A percentile compares a stretch with the other conserved stretches of the same genome.
These are phyloP conservation scores for Athene noctua DNA, from an alignment of 2,113 vertebrate species.

Conservation along the genomic window DNA sequence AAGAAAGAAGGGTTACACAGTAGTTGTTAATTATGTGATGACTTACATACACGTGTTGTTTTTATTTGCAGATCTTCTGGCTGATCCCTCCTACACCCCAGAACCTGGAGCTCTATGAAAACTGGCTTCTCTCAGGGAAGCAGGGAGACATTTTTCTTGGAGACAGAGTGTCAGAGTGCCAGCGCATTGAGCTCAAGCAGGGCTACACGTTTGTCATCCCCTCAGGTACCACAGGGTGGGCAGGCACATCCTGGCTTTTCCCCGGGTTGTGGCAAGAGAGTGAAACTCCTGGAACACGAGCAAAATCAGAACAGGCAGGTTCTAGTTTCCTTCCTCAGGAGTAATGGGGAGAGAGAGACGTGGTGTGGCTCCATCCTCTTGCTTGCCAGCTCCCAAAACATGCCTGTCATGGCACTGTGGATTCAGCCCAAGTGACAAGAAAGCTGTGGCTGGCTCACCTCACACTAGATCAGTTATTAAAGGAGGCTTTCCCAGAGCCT, in stretches of 20 bases:
- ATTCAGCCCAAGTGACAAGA: not conserved
- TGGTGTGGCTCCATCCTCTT: not conserved
- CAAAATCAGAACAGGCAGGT: not conserved
- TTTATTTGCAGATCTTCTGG: conserved; percentile 91
- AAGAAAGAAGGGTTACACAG: not conserved
- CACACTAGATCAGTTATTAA: not conserved
- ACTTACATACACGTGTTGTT: not conserved
- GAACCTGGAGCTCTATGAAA: conserved; percentile 97
- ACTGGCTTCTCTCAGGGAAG: conserved; percentile 98
- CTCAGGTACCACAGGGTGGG: conserved; percentile 79
- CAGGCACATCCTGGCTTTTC: not conserved
- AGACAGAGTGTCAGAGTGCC: conserved; percentile 91
- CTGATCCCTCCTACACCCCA: conserved; percentile 94
- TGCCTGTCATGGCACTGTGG: not conserved
- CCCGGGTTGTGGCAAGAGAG: not conserved
- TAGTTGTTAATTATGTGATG: conserved; percentile 25
- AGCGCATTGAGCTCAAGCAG: conserved; percentile 94
- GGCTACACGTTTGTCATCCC: conserved; percentile 98
- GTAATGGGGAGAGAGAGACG: not conserved
- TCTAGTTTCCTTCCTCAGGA: not conserved
- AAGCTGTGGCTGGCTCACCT: not conserved
- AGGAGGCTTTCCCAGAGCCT: not conserved
- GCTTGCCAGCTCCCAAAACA: not conserved
- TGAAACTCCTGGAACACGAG: not conserved
- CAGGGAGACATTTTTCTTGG: conserved; percentile 98